Percentiles rank a stretch among this genome's conserved stretches.
These are phyloP conservation scores for Fragum fragum DNA, from an alignment of 2,888 invertebrate genomes.

Conservation along the genomic window DNA sequence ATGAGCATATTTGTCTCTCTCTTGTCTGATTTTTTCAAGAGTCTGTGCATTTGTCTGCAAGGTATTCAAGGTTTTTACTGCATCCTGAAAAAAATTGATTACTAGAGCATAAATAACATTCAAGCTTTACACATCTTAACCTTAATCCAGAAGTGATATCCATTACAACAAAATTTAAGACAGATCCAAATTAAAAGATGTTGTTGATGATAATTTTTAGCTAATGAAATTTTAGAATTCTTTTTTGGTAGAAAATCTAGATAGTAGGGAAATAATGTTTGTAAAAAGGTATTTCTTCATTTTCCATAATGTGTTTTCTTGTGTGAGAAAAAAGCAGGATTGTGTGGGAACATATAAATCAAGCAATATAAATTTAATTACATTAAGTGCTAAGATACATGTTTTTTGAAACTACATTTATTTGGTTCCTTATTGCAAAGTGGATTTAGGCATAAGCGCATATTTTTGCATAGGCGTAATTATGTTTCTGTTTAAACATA, in stretches of 20 bases:
- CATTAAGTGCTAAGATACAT: no score
- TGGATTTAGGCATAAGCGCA: no score
- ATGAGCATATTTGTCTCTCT: conserved; percentile 71
- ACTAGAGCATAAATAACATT: background rate
- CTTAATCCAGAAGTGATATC: no score
- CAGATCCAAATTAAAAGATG: background rate
- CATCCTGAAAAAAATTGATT: conserved; percentile 77
- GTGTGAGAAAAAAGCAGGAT: no score
- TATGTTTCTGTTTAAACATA: no score
- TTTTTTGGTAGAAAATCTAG: background rate
- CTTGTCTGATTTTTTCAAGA: conserved; percentile 76
- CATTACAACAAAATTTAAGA: background rate
- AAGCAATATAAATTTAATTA: no score
- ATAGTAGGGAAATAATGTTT: background rate
- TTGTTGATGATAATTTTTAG: no score
- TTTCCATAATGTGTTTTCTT: conserved; percentile 1
- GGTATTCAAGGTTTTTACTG: conserved; percentile 82
- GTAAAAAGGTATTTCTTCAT: background rate
- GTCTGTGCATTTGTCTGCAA: conserved; percentile 85
- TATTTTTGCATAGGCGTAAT: no score
- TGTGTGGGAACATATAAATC: no score
- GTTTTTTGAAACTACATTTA: no score
- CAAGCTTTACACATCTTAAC: no score
- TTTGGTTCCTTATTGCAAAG: no score
- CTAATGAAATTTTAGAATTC: background rate